Percentiles rank a stretch among this genome's conserved stretches.
Evolutionary conservation across 2,888 invertebrate genomes (phyloP).

Genomic region (Drosophila rellima): DNA sequence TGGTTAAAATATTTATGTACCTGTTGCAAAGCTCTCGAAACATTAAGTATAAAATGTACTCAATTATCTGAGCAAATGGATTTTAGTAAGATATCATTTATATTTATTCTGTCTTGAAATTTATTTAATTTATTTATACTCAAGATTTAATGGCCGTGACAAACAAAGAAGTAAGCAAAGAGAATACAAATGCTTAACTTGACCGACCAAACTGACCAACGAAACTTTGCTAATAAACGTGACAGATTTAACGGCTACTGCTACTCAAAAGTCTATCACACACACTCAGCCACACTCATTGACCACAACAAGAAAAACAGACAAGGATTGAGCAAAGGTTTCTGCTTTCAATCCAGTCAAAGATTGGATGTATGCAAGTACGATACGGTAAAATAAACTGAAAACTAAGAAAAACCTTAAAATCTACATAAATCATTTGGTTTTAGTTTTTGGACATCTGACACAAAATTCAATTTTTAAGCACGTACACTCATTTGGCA

Average conservation of each 20-base stretch:
- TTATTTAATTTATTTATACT: neutral
- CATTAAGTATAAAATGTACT: neutral
- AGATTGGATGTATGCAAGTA: conserved; percentile 23
- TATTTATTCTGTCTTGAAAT: neutral
- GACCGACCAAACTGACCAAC: conserved; percentile 16
- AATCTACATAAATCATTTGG: conserved; percentile 51
- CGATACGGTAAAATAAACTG: neutral
- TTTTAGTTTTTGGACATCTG: conserved; percentile 27
- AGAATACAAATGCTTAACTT: conserved; percentile 27
- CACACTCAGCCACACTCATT: conserved; percentile 20
- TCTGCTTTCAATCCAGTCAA: conserved; percentile 32
- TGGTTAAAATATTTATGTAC: neutral
- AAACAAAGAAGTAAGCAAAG: conserved; percentile 3
- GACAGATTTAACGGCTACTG: conserved; percentile 52
- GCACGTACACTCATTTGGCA: conserved; percentile 10
- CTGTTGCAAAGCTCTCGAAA: no score
- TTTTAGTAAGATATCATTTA: neutral
- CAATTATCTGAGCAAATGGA: neutral
- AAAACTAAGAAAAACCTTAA: conserved; percentile 41
- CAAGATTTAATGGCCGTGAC: neutral
- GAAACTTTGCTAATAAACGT: conserved; percentile 55
- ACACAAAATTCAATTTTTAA: conserved; percentile 37
- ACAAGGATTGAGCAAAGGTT: conserved; percentile 27
- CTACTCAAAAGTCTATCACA: conserved; percentile 46
- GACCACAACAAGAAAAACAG: conserved; percentile 36